These are phyloP conservation scores for Genyomyrus donnyi DNA, from an alignment of 2,113 vertebrate genomes.

Conservation along the genomic window DNA sequence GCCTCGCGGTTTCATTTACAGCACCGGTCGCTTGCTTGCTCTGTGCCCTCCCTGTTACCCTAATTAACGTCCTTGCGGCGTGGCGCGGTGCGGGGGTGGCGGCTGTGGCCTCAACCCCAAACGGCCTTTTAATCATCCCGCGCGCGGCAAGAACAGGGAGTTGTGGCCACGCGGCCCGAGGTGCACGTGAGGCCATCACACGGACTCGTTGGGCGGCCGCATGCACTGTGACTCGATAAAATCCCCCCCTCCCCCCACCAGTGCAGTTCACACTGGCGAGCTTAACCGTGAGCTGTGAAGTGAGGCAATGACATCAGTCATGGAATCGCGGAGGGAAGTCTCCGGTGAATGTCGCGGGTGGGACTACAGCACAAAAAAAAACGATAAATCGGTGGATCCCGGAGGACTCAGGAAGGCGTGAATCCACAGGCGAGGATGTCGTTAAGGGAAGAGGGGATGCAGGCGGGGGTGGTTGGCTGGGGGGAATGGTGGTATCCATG, in stretches of 20 bases:
- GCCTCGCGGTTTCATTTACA: neutral
- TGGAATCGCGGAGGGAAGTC: neutral
- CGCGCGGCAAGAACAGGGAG: too few relatives aligned
- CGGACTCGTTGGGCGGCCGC: neutral
- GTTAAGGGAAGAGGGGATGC: constrained; percentile 25
- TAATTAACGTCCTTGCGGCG: constrained; percentile 27
- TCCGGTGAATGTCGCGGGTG: neutral
- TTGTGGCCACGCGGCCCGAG: neutral
- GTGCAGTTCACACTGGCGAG: neutral
- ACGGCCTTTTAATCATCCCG: constrained; percentile 25
- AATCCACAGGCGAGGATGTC: neutral
- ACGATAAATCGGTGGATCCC: neutral
- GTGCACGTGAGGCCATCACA: neutral
- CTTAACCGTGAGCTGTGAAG: neutral
- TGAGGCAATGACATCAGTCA: neutral
- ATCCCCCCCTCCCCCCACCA: neutral
- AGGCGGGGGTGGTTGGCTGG: constrained; percentile 37
- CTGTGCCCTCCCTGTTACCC: constrained; percentile 13
- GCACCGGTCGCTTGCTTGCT: neutral
- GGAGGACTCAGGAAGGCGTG: neutral
- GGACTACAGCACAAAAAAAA: neutral
- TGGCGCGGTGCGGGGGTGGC: neutral
- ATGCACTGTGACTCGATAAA: neutral
- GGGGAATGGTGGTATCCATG: constrained; percentile 42
- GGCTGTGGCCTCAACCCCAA: neutral